Conservation (phyloP, 2,888 invertebrate species). For the Tipula confusa region DNA sequence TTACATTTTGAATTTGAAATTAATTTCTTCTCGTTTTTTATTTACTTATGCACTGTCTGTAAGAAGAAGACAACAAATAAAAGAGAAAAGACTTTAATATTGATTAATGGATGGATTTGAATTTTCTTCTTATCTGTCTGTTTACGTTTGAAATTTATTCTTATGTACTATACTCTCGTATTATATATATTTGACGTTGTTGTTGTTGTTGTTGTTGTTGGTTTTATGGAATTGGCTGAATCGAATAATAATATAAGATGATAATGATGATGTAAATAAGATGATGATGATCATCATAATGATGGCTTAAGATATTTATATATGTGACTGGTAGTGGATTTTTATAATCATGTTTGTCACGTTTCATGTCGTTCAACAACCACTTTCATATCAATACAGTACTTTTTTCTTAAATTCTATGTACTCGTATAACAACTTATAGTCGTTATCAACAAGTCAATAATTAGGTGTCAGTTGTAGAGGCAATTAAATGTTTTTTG, state of each 20-base stretch:
- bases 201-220: background rate
- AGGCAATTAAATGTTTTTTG: too few species aligned
- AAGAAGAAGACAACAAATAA: background rate
- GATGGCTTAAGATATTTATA: background rate
- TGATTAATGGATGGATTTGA: slow-evolving; percentile 25
- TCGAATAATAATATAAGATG: background rate
- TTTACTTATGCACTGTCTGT: background rate
- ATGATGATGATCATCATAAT: background rate
- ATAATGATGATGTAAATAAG: slow-evolving; percentile 12
- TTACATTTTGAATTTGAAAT: slow-evolving; percentile 8
- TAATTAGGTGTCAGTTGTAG: background rate
- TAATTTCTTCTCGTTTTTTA: slow-evolving; percentile 5
- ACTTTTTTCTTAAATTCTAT: background rate
- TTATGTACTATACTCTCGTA: background rate
- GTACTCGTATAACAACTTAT: background rate
- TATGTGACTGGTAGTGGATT: background rate
- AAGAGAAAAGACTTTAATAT: slow-evolving; percentile 25
- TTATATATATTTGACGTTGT: too few species aligned
- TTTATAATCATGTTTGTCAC: background rate
- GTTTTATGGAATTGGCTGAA: background rate
- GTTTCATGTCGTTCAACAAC: background rate
- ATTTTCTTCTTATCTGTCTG: background rate
- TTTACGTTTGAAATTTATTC: background rate
- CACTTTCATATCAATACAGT: too few species aligned
- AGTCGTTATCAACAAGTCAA: background rate